These are phyloP conservation scores for Typhlichthys eigenmanni DNA, from an alignment of 2,797 vertebrate genomes.

Conservation along the genomic window DNA sequence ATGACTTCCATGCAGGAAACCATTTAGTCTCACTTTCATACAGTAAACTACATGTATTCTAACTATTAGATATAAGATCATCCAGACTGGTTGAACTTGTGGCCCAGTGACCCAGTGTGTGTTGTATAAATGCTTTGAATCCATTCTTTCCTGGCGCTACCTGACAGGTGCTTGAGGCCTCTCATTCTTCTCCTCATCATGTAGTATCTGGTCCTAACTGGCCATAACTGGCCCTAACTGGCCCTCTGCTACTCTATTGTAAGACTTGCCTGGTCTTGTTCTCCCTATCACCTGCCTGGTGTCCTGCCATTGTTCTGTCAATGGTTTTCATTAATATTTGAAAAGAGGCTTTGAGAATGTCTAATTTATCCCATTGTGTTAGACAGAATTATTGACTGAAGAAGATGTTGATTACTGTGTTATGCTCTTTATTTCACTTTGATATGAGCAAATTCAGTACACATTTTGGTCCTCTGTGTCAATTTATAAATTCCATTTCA, in stretches of 20 bases:
- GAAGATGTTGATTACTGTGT: not conserved
- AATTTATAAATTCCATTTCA: constrained; percentile 22
- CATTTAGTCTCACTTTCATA: too few species aligned
- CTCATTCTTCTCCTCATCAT: constrained; percentile 26
- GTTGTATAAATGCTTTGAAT: not conserved
- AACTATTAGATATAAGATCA: too few species aligned
- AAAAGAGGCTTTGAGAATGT: constrained; percentile 51
- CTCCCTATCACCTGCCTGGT: constrained; percentile 57
- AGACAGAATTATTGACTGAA: not conserved
- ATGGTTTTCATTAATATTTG: constrained; percentile 66
- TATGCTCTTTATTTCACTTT: not conserved
- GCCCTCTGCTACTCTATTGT: constrained; percentile 43
- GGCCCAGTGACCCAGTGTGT: too few species aligned
- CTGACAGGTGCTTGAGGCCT: not conserved
- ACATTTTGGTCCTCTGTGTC: constrained; percentile 5
- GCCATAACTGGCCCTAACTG: constrained; percentile 1
- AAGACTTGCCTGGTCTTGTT: constrained; percentile 41
- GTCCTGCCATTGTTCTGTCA: constrained; percentile 60
- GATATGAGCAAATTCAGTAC: not conserved
- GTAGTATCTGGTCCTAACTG: constrained; percentile 41
- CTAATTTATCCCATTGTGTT: constrained; percentile 35
- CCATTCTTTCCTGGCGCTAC: constrained; percentile 1
- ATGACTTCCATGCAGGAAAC: too few species aligned
- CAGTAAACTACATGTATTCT: too few species aligned
- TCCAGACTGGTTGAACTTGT: too few species aligned